Evolutionary conservation across 2,888 invertebrate genomes (phyloP).

Genomic region (Drosophila mimica): DNA sequence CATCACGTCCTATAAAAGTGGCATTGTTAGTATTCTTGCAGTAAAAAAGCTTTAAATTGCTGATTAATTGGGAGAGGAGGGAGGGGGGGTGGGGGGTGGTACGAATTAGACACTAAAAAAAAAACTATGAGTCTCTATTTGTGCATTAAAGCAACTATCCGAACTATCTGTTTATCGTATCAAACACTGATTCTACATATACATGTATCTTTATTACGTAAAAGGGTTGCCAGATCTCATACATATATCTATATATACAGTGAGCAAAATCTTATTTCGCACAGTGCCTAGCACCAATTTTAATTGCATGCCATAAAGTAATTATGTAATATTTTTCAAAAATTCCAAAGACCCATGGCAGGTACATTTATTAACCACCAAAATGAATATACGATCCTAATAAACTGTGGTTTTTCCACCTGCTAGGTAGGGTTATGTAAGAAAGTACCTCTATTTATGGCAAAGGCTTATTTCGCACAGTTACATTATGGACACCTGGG

Average conservation of each 20-base stretch:
- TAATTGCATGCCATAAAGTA: too few species aligned
- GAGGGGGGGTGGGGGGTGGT: not conserved
- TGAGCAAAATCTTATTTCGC: too few species aligned
- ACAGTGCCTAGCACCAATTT: too few species aligned
- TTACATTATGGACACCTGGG: too few species aligned
- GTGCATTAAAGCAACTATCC: not conserved
- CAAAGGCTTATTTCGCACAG: too few species aligned
- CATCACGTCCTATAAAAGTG: slow-evolving; percentile 73
- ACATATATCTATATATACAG: not conserved
- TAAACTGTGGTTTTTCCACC: too few species aligned
- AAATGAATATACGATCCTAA: too few species aligned
- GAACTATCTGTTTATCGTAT: slow-evolving; percentile 2
- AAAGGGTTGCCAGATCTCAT: not conserved
- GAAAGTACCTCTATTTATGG: too few species aligned
- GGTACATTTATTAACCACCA: too few species aligned
- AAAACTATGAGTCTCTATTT: not conserved
- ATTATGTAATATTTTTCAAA: too few species aligned
- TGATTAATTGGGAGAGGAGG: slow-evolving; percentile 14
- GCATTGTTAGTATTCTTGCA: slow-evolving; percentile 25
- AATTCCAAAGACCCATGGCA: too few species aligned
- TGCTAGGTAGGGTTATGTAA: too few species aligned
- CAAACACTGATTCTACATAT: slow-evolving; percentile 4
- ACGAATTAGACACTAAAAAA: not conserved
- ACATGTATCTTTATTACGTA: slow-evolving; percentile 9
- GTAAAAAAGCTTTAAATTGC: slow-evolving; percentile 18